Conservation (phyloP, 2,113 vertebrate species). For the Platysteira castanea region DNA sequence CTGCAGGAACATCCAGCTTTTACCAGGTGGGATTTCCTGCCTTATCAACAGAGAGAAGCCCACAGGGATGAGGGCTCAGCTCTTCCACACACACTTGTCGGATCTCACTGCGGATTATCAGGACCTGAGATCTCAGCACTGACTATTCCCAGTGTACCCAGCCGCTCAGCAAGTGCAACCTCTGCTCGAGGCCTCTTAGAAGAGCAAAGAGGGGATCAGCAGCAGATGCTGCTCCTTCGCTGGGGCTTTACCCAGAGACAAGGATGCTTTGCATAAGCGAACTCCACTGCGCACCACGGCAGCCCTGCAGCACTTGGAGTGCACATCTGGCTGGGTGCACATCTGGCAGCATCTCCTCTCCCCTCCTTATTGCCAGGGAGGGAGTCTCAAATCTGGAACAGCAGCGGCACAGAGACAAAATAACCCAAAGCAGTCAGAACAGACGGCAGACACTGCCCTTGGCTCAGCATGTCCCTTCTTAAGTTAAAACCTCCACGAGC, state of each 20-base stretch:
- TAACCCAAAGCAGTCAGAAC: background rate
- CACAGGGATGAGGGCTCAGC: background rate
- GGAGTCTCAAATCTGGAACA: background rate
- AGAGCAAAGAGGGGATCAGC: constrained; percentile 7
- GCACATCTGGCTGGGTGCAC: constrained; percentile 7
- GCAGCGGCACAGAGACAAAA: background rate
- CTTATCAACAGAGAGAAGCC: background rate
- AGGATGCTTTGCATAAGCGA: background rate
- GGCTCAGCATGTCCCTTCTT: rapidly evolving
- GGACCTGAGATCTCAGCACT: background rate
- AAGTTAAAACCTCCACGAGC: background rate
- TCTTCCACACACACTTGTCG: background rate
- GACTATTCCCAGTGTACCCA: background rate
- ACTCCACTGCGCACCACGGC: background rate
- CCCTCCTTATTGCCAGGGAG: background rate
- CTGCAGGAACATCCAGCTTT: background rate
- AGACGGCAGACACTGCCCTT: background rate
- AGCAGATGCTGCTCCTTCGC: background rate
- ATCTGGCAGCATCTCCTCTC: constrained; percentile 14
- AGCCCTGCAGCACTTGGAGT: background rate
- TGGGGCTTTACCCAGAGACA: background rate
- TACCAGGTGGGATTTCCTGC: background rate
- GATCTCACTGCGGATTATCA: background rate
- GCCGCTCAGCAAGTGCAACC: background rate
- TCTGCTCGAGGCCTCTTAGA: background rate